phyloP scores from a whole-genome alignment of 2,797 vertebrate species.

The Thunnus albacares region DNA sequence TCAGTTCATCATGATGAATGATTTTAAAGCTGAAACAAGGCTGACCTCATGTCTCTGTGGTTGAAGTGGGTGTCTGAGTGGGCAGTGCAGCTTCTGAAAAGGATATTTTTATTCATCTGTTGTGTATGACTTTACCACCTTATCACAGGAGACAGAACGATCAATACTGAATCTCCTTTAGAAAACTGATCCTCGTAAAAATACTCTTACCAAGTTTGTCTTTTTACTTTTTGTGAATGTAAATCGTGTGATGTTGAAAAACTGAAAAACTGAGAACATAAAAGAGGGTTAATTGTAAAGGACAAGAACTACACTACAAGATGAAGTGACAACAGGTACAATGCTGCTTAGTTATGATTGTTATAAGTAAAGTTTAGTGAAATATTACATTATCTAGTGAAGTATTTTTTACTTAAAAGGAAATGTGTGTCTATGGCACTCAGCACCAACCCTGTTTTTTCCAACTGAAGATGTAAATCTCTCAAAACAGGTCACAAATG shows the following conservation, averaged over 20 bases:
- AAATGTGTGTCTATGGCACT: not conserved
- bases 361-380: no score
- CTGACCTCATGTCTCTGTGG: conserved; percentile 21
- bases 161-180: conserved; percentile 38
- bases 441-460: no score
- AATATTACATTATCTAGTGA: no score
- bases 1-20: not conserved
- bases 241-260: not conserved
- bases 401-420: not conserved
- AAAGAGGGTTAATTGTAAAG: not conserved
- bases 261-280: no score
- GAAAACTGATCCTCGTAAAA: conserved; percentile 31
- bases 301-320: not conserved
- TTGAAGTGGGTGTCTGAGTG: conserved; percentile 59
- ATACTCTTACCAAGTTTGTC: not conserved
- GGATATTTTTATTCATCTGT: conserved; percentile 12
- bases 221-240: not conserved
- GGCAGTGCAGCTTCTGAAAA: conserved; percentile 41
- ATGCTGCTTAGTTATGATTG: no score
- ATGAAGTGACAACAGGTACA: not conserved
- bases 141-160: conserved; percentile 21
- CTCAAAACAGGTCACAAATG: no score
- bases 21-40: conserved; percentile 35
- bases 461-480: no score
- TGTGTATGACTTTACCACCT: conserved; percentile 46